Evolutionary conservation across 2,797 vertebrate species (phyloP).

Genomic region (Zenarchopterus dispar): DNA sequence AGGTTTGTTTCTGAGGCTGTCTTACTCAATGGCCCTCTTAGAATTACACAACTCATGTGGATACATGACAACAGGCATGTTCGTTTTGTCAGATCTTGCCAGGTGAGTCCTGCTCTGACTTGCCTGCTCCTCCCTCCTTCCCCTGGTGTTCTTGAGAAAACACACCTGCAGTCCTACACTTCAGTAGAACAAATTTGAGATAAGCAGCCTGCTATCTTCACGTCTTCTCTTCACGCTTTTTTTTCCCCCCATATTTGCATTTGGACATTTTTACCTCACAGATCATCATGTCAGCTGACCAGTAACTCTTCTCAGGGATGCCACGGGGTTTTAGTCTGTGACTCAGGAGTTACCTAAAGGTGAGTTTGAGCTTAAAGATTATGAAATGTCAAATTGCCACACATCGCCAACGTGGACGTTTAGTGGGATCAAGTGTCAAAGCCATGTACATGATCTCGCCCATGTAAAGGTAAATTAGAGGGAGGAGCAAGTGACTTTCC

Average conservation of each 20-base stretch:
- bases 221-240: neutral
- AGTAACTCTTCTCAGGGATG: neutral
- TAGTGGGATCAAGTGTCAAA: neutral
- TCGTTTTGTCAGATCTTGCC: slow-evolving; percentile 1
- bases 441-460: slow-evolving; percentile 11
- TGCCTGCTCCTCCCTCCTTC: slow-evolving; percentile 2
- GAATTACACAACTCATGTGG: neutral
- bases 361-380: neutral
- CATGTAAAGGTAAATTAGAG: slow-evolving; percentile 22
- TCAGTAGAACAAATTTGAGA: neutral
- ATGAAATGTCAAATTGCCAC: slow-evolving; percentile 20
- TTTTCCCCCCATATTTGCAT: neutral
- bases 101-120: slow-evolving; percentile 37
- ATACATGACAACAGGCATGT: neutral
- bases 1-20: neutral
- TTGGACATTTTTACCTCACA: neutral
- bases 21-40: neutral
- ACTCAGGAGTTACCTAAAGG: neutral
- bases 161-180: slow-evolving; percentile 9
- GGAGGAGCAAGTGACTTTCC: slow-evolving; percentile 26
- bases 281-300: too few relatives aligned
- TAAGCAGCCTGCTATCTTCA: neutral
- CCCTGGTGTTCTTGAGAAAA: slow-evolving; percentile 3
- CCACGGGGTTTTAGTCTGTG: neutral
- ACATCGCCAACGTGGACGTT: neutral